phyloP scores from a whole-genome alignment of 2,888 invertebrate species.

The Lordiphosa andalusiaca region DNA sequence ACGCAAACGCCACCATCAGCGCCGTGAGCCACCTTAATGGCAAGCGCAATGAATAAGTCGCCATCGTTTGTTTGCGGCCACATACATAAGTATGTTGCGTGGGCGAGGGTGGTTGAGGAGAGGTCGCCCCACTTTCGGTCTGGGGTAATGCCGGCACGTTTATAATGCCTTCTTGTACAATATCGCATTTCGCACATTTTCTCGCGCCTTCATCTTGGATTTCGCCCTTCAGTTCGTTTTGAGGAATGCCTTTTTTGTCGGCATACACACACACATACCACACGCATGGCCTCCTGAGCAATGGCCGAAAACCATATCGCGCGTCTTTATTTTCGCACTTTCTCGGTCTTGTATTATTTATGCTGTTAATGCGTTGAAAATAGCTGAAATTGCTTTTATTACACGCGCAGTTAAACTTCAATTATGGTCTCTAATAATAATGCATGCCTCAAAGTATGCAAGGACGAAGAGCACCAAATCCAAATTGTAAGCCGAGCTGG shows the following conservation, averaged over 20 bases:
- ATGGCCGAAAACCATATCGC: conserved; percentile 40
- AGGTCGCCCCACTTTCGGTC: too few relatives aligned
- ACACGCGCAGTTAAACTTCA: conserved; percentile 76
- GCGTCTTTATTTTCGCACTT: conserved; percentile 54
- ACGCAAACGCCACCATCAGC: conserved; percentile 28
- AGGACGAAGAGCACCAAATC: conserved; percentile 6
- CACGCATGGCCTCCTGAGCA: conserved; percentile 43
- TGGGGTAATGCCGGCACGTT: conserved; percentile 34
- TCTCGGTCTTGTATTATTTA: conserved; percentile 64
- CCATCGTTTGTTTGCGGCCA: conserved; percentile 68
- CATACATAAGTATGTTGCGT: conserved; percentile 15
- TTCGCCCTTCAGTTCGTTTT: conserved; percentile 4
- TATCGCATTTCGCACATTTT: conserved; percentile 58
- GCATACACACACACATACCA: conserved; percentile 2
- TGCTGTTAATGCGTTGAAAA: conserved; percentile 73
- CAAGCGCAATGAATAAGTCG: conserved; percentile 73
- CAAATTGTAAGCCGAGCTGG: too few relatives aligned
- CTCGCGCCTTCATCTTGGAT: conserved; percentile 24
- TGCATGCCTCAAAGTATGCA: conserved; percentile 42
- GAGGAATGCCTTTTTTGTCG: conserved; percentile 8
- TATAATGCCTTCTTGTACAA: conserved; percentile 35
- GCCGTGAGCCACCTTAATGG: conserved; percentile 69
- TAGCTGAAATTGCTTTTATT: conserved; percentile 76
- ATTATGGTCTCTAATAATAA: conserved; percentile 66
- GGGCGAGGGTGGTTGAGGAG: conserved; percentile 11